These are phyloP conservation scores for Tenebrio molitor DNA, from an alignment of 1,140 invertebrate species.

Conservation along the genomic window DNA sequence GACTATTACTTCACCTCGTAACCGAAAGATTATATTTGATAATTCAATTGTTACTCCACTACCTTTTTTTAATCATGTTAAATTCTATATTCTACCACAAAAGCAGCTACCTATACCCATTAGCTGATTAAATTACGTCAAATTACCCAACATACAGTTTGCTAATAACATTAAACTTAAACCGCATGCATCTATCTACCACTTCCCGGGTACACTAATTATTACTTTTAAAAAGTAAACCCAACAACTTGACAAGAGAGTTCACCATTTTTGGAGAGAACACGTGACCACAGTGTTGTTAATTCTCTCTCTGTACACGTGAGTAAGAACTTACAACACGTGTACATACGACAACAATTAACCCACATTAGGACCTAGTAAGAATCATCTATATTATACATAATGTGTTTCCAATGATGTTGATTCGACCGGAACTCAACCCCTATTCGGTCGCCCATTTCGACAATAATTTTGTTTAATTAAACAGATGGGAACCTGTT, in stretches of 20 bases:
- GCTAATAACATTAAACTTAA: constrained; percentile 31
- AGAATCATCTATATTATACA: not conserved
- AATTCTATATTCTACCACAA: not conserved
- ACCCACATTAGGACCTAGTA: not conserved
- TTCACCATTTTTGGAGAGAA: not conserved
- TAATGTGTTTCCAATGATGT: constrained; percentile 4
- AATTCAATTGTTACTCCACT: not conserved
- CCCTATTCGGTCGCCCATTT: not conserved
- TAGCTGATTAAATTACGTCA: constrained; percentile 35
- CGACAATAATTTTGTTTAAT: constrained; percentile 32
- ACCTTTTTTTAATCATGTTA: constrained; percentile 5
- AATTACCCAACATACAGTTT: constrained; percentile 30
- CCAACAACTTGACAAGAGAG: not conserved
- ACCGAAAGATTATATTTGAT: constrained; percentile 24
- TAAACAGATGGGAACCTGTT: constrained; percentile 14
- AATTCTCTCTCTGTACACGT: constrained; percentile 5
- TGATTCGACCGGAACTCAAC: not conserved
- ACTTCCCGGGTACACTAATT: constrained; percentile 17
- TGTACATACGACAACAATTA: not conserved
- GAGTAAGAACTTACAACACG: constrained; percentile 19
- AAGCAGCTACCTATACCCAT: constrained; percentile 2
- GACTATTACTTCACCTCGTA: not conserved
- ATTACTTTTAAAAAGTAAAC: constrained; percentile 26
- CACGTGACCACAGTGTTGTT: constrained; percentile 20
- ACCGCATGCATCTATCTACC: constrained; percentile 11